Conservation (phyloP, 2,888 invertebrate species). For the Eupithecia centaureata region DNA sequence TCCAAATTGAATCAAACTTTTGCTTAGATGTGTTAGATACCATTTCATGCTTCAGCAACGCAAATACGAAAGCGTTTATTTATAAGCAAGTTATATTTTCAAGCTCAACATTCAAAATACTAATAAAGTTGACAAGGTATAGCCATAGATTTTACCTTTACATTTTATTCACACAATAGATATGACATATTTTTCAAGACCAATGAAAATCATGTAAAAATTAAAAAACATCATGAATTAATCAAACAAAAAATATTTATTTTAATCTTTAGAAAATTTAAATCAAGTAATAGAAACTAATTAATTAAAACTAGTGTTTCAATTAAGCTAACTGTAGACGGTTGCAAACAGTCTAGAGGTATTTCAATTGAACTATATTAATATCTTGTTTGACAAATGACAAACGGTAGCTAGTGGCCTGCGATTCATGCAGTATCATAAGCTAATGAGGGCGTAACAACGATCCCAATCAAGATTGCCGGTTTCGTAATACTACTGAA, state of each 20-base stretch:
- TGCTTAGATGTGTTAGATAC: conserved; percentile 22
- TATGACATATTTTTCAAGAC: no score
- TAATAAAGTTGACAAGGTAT: no score
- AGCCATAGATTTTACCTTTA: neutral
- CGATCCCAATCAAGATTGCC: neutral
- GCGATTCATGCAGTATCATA: neutral
- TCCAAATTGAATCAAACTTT: conserved; percentile 24
- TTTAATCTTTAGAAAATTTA: no score
- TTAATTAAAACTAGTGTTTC: no score
- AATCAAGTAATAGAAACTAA: no score
- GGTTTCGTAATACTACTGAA: neutral
- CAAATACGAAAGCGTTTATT: conserved; percentile 11
- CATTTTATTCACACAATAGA: neutral
- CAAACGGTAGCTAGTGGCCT: neutral
- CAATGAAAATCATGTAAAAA: no score
- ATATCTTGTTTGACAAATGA: neutral
- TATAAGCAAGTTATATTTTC: neutral
- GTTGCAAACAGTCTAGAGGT: no score
- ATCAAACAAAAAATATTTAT: no score
- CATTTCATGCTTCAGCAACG: conserved; percentile 16
- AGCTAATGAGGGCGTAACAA: neutral
- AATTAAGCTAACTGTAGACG: no score
- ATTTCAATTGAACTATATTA: no score
- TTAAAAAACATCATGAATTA: no score
- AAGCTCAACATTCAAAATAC: neutral